Percentiles rank a stretch among this genome's conserved stretches.
Evolutionary conservation across 2,113 vertebrate species (phyloP).

Genomic region (Pelmatolapia mariae): DNA sequence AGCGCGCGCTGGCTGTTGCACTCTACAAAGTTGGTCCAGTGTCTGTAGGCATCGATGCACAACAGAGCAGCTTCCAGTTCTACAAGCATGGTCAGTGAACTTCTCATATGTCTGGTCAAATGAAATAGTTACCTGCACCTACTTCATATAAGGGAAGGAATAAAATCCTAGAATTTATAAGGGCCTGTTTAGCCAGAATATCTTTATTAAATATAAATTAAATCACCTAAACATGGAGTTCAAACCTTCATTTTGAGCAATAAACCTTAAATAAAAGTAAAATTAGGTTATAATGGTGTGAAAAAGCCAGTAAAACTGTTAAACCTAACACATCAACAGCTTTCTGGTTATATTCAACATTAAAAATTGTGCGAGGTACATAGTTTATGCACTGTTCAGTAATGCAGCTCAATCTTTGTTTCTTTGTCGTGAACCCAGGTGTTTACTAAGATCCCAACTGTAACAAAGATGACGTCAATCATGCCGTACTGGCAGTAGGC

Average conservation of each 20-base stretch:
- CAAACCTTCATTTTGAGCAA: neutral
- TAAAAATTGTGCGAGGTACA: accelerated
- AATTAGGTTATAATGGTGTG: accelerated
- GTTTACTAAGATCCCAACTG: slow-evolving; percentile 88
- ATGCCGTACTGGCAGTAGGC: slow-evolving; percentile 88
- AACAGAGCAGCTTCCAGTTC: slow-evolving; percentile 83
- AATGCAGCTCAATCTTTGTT: neutral
- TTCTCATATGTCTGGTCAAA: accelerated
- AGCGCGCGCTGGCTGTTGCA: slow-evolving; percentile 81
- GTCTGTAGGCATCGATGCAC: slow-evolving; percentile 88
- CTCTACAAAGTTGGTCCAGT: slow-evolving; percentile 79
- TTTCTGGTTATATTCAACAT: neutral
- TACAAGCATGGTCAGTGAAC: slow-evolving; percentile 80
- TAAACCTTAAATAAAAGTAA: accelerated
- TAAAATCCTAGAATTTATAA: neutral
- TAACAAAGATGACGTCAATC: slow-evolving; percentile 81
- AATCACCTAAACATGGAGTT: neutral
- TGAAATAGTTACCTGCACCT: neutral
- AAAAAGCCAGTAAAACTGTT: accelerated
- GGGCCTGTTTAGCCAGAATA: neutral
- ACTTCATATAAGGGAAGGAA: neutral
- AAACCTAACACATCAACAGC: accelerated
- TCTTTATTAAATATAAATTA: neutral
- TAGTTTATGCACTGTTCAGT: neutral
- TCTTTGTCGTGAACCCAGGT: slow-evolving; percentile 57